Evolutionary conservation across 2,113 vertebrate genomes (phyloP).

Genomic region (Trochalopteron elliotii): DNA sequence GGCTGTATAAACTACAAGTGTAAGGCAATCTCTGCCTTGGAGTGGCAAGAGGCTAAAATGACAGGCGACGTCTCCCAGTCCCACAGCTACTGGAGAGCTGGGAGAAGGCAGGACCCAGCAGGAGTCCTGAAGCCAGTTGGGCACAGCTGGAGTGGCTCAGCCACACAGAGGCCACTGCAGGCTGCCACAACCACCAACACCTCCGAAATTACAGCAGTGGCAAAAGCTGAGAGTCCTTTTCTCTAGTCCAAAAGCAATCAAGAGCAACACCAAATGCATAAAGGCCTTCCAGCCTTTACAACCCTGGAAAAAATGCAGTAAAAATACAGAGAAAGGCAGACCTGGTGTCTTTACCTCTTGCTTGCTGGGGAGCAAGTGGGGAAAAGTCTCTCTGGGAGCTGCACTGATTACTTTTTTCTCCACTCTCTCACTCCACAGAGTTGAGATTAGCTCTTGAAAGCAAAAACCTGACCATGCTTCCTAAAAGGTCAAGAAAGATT

Average conservation of each 20-base stretch:
- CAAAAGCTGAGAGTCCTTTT: neutral
- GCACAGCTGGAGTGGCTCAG: neutral
- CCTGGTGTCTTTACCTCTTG: neutral
- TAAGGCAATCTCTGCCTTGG: slow-evolving; percentile 37
- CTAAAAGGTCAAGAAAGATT: neutral
- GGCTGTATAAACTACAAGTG: slow-evolving; percentile 42
- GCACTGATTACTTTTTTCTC: neutral
- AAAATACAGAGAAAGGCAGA: neutral
- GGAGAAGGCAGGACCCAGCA: neutral
- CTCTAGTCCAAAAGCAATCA: neutral
- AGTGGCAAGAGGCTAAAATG: slow-evolving; percentile 18
- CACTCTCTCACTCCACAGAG: neutral
- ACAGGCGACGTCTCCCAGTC: neutral
- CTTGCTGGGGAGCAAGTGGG: neutral
- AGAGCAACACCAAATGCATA: neutral
- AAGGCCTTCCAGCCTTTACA: neutral
- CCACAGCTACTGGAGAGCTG: neutral
- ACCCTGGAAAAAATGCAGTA: neutral
- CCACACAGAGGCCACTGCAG: neutral
- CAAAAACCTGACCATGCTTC: neutral
- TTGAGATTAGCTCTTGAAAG: neutral
- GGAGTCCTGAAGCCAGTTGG: neutral
- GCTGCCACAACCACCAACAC: neutral
- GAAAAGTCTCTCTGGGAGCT: neutral
- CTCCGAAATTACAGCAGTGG: neutral